A percentile compares a stretch with the other conserved stretches of the same genome.
Evolutionary conservation across 53 echinoderm and acorn worm species (phyloP).

Genomic region (Glandiceps talaboti): DNA sequence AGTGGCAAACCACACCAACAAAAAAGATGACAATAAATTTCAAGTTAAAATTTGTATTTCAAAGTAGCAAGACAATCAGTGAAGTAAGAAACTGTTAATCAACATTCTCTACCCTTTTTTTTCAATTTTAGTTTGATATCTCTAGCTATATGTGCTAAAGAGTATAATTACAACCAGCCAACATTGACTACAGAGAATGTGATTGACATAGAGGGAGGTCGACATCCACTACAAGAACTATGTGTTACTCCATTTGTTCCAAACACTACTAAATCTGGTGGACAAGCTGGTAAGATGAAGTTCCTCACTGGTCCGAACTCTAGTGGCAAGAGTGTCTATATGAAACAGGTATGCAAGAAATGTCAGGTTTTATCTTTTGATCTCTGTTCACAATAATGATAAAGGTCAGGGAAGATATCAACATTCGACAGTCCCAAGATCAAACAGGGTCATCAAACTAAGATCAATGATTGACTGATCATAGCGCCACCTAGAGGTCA

Average conservation of each 20-base stretch:
- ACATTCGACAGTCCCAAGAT: too few relatives aligned
- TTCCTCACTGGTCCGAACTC: conserved; percentile 93
- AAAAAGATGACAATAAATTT: not conserved
- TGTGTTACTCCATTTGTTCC: conserved; percentile 85
- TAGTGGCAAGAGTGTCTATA: conserved; percentile 92
- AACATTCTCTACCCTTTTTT: not conserved
- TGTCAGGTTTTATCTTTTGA: too few relatives aligned
- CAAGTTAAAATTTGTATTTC: not conserved
- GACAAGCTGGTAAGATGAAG: conserved; percentile 53
- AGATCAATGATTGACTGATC: too few relatives aligned
- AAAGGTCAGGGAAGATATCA: too few relatives aligned
- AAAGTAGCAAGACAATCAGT: not conserved
- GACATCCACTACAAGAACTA: conserved; percentile 86
- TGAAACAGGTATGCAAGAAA: conserved; percentile 59
- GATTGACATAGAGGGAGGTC: conserved; percentile 58
- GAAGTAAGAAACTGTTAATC: not conserved
- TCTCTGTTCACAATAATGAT: too few relatives aligned
- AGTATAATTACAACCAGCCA: conserved; percentile 48
- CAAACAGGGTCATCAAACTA: too few relatives aligned
- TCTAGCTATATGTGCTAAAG: not conserved
- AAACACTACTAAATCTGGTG: conserved; percentile 57
- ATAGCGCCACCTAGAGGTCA: too few relatives aligned
- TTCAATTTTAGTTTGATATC: conserved; percentile 30
- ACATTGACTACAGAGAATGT: conserved; percentile 40
- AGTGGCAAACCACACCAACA: not conserved